Conservation (phyloP, 2,888 invertebrate species). For the Amiota minor region DNA sequence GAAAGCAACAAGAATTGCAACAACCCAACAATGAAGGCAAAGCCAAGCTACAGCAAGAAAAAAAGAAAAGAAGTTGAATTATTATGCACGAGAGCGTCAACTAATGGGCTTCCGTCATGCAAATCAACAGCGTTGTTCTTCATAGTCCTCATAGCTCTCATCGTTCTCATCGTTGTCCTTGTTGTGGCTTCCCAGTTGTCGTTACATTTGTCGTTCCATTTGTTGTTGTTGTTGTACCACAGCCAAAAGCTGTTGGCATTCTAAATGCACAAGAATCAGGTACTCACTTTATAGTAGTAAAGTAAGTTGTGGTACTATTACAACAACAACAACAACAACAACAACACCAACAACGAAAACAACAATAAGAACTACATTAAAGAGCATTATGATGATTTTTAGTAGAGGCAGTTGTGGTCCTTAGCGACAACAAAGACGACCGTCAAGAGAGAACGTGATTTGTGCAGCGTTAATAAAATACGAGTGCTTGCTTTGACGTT, state of each 20-base stretch:
- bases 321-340: background rate
- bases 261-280: slow-evolving; percentile 12
- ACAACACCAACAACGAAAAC: background rate
- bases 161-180: background rate
- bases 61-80: slow-evolving; percentile 3
- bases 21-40: background rate
- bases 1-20: slow-evolving; percentile 14
- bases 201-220: background rate
- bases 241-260: background rate
- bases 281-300: background rate
- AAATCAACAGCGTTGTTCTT: slow-evolving; percentile 35
- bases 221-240: background rate
- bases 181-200: background rate
- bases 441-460: slow-evolving; percentile 15
- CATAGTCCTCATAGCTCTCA: background rate
- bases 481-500: background rate
- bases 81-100: slow-evolving; percentile 27
- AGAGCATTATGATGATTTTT: background rate
- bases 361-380: background rate
- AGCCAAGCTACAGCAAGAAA: background rate
- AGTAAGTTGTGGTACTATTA: background rate
- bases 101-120: slow-evolving; percentile 62
- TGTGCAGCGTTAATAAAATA: slow-evolving; percentile 14
- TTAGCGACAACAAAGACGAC: background rate
- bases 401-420: no score